These are phyloP conservation scores for Centropus bengalensis DNA, from an alignment of 2,113 vertebrate species.

Conservation along the genomic window DNA sequence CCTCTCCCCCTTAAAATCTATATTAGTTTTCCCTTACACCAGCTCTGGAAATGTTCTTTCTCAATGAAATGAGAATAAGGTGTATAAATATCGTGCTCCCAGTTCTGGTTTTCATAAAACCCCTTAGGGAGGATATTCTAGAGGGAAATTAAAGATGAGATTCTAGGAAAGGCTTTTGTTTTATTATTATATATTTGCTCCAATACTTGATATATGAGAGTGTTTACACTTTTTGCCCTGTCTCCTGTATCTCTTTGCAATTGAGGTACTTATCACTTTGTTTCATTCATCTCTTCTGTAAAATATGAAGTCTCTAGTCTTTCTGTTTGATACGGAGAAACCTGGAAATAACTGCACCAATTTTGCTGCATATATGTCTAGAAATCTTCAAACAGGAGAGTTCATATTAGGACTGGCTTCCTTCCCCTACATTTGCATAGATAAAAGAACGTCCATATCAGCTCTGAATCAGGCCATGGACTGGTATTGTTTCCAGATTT, in stretches of 20 bases:
- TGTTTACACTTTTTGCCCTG: not conserved
- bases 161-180: not conserved
- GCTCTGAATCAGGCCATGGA: not conserved
- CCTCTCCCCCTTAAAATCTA: not conserved
- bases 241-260: not conserved
- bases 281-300: not conserved
- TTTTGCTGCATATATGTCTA: not conserved
- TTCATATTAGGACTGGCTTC: not conserved
- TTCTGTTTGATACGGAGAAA: not conserved
- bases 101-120: not conserved
- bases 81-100: not conserved
- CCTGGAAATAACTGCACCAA: not conserved
- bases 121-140: not conserved
- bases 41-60: not conserved
- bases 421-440: not conserved
- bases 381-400: not conserved
- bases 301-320: not conserved
- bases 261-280: not conserved
- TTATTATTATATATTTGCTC: slow-evolving; percentile 9
- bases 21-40: not conserved
- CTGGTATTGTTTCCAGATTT: slow-evolving; percentile 27
- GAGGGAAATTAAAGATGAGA: not conserved
- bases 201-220: not conserved
- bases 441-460: not conserved
- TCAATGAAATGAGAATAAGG: not conserved